phyloP scores from a whole-genome alignment of 2,888 invertebrate species.

The Mayetiola destructor region DNA sequence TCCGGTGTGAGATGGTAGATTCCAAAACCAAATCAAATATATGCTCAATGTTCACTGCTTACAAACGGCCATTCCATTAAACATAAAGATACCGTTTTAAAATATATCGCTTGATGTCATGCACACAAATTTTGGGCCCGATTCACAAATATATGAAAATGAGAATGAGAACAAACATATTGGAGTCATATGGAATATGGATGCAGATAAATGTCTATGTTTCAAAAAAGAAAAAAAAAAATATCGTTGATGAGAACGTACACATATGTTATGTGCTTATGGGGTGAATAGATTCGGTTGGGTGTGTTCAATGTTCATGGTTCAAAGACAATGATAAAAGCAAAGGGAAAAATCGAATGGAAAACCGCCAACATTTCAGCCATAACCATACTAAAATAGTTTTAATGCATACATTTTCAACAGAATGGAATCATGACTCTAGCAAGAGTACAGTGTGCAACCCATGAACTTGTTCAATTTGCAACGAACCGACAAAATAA shows the following conservation, averaged over 20 bases:
- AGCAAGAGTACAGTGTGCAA: no score
- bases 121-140: conserved; percentile 5
- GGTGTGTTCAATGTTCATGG: conserved; percentile 1
- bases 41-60: no score
- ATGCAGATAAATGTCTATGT: no score
- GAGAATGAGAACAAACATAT: no score
- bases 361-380: conserved; percentile 2
- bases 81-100: no score
- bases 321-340: neutral
- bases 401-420: neutral
- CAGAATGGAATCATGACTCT: neutral
- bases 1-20: neutral
- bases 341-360: neutral
- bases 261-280: neutral
- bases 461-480: no score
- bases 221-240: neutral
- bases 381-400: no score
- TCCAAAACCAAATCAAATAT: no score
- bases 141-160: no score
- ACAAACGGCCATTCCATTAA: no score
- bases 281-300: neutral
- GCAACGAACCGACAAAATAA: no score
- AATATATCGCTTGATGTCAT: conserved; percentile 4
- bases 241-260: neutral
- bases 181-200: no score